Evolutionary conservation across 1,140 invertebrate species (phyloP).

Genomic region (Macrobrachium nipponense): DNA sequence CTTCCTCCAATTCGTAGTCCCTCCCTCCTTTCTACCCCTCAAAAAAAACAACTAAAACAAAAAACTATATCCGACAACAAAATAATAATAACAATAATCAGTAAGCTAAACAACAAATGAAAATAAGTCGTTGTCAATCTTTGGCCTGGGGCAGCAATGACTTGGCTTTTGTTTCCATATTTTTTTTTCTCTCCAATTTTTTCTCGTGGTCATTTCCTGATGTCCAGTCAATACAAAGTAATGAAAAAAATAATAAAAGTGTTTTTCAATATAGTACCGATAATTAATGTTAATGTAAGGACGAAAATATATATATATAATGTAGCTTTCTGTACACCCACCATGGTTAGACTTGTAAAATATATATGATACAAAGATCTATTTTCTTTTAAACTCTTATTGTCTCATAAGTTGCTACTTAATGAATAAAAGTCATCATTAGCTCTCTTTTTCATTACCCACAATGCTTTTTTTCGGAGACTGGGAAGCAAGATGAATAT

Average conservation of each 20-base stretch:
- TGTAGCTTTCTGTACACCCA: slow-evolving; percentile 43
- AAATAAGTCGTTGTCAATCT: too few relatives aligned
- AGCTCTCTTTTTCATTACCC: slow-evolving; percentile 14
- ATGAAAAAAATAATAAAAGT: slow-evolving; percentile 21
- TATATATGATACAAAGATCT: slow-evolving; percentile 52
- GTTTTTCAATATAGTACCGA: slow-evolving; percentile 14
- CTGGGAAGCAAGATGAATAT: not conserved
- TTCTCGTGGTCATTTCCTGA: slow-evolving; percentile 13
- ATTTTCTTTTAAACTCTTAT: slow-evolving; percentile 56
- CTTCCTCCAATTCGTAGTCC: not conserved
- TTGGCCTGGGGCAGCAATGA: not conserved
- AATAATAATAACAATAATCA: too few relatives aligned
- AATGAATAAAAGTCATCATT: slow-evolving; percentile 55
- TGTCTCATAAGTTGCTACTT: slow-evolving; percentile 54
- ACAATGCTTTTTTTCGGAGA: not conserved
- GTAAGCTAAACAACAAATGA: too few relatives aligned
- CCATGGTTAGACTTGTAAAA: slow-evolving; percentile 47
- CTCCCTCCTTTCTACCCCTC: not conserved
- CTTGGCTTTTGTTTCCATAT: slow-evolving; percentile 18
- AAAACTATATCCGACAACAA: too few relatives aligned
- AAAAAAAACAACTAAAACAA: not conserved
- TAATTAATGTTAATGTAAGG: slow-evolving; percentile 35
- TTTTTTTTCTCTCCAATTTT: not conserved
- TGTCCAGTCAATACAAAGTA: slow-evolving; percentile 8
- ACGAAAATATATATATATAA: slow-evolving; percentile 44